These are phyloP conservation scores for Archilochus colubris DNA, from an alignment of 2,113 vertebrate species.

Conservation along the genomic window DNA sequence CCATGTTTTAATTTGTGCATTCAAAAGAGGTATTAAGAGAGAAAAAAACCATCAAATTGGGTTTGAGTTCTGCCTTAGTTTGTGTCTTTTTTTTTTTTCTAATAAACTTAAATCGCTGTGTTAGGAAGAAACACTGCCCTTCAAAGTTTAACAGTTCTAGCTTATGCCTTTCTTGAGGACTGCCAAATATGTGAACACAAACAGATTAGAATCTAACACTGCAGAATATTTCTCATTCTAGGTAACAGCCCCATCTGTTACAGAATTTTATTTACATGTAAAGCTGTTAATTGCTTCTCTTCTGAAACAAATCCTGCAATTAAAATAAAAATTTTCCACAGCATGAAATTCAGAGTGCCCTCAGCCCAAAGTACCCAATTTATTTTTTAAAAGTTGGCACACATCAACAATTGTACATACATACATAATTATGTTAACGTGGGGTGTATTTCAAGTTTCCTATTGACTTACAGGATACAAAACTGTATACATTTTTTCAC, in stretches of 20 bases:
- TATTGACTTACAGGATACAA: not conserved
- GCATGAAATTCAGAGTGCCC: not conserved
- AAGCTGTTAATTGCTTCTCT: not conserved
- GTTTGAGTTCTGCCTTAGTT: not conserved
- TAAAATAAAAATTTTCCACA: not conserved
- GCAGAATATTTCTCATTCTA: not conserved
- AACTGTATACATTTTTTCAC: not conserved
- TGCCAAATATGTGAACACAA: not conserved
- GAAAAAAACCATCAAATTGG: not conserved
- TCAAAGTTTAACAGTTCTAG: not conserved
- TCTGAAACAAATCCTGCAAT: not conserved
- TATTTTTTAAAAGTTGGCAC: not conserved
- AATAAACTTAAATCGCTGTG: not conserved
- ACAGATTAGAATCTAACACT: not conserved
- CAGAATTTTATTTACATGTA: not conserved
- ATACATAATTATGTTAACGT: not conserved
- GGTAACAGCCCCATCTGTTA: not conserved
- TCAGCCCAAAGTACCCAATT: not conserved
- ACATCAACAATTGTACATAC: not conserved
- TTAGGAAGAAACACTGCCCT: not conserved
- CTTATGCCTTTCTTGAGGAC: not conserved
- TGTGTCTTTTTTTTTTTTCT: not conserved
- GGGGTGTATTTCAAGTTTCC: not conserved
- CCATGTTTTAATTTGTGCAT: not conserved
- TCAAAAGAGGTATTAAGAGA: not conserved